phyloP scores from a whole-genome alignment of 1,140 invertebrate species.

The Drosophila mauritiana region DNA sequence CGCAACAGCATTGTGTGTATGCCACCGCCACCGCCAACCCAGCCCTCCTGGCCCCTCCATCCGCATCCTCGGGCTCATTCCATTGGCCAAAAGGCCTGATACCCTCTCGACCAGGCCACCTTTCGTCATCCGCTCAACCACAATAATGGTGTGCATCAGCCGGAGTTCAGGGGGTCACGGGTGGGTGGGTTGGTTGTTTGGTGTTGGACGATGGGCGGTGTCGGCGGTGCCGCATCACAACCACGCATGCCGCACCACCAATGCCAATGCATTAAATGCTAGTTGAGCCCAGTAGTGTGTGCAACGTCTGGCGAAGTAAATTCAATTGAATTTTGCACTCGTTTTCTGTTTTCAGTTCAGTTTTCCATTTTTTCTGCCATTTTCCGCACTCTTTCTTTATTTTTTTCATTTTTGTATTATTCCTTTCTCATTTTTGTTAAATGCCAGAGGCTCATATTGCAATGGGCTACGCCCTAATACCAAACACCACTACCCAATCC shows the following conservation, averaged over 20 bases:
- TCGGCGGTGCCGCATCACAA: constrained; percentile 9
- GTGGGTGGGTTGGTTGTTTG: constrained; percentile 1
- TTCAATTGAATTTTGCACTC: constrained; percentile 80
- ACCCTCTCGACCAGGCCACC: constrained; percentile 42
- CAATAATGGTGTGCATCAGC: constrained; percentile 13
- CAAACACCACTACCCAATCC: constrained; percentile 3
- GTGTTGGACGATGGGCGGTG: background rate
- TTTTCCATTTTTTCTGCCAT: constrained; percentile 40
- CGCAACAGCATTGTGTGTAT: constrained; percentile 66
- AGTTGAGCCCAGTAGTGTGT: constrained; percentile 35
- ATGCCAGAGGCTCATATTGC: constrained; percentile 76
- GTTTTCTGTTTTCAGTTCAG: constrained; percentile 51
- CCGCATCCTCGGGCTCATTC: background rate
- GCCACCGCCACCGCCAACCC: constrained; percentile 12
- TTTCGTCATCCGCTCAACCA: constrained; percentile 50
- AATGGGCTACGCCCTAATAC: constrained; percentile 63
- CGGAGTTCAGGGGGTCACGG: constrained; percentile 22
- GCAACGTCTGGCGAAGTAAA: constrained; percentile 73
- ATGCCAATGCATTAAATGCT: constrained; percentile 68
- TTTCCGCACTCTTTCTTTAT: constrained; percentile 15
- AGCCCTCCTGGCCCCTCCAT: background rate
- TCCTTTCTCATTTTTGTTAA: constrained; percentile 51
- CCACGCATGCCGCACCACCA: constrained; percentile 46
- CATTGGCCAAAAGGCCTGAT: constrained; percentile 22
- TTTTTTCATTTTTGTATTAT: background rate